A percentile compares a stretch with the other conserved stretches of the same genome.
Evolutionary conservation across 2,888 invertebrate species (phyloP).

Genomic region (Pristionchus entomophagus): DNA sequence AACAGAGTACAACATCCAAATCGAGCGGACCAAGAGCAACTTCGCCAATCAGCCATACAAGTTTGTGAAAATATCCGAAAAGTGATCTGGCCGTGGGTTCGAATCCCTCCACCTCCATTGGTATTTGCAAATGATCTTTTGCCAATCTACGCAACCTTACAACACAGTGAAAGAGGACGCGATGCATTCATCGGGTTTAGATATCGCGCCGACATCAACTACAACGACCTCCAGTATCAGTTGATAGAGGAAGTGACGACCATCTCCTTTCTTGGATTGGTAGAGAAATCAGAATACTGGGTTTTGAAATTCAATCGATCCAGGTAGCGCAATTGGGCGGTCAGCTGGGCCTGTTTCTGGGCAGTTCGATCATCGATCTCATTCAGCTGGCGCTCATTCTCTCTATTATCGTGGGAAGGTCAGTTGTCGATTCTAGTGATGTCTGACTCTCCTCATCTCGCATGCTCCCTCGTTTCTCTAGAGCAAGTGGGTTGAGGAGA

Average conservation of each 20-base stretch:
- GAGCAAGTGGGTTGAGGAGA: no score
- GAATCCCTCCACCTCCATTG: no score
- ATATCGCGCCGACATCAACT: slow-evolving; percentile 56
- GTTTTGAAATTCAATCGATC: neutral
- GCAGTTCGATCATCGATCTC: slow-evolving; percentile 55
- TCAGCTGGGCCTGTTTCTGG: slow-evolving; percentile 56
- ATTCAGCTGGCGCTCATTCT: slow-evolving; percentile 54
- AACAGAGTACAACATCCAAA: slow-evolving; percentile 40
- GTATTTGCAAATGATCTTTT: no score
- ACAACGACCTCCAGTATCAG: slow-evolving; percentile 59
- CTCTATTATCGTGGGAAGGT: slow-evolving; percentile 50
- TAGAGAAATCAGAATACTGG: slow-evolving; percentile 18
- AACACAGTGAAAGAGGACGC: neutral
- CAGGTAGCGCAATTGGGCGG: slow-evolving; percentile 28
- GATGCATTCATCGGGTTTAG: neutral
- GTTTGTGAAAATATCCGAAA: neutral
- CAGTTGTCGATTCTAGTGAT: neutral
- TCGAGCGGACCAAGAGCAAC: slow-evolving; percentile 11
- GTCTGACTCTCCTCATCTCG: no score
- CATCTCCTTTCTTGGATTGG: slow-evolving; percentile 53
- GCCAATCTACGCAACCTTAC: no score
- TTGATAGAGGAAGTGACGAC: slow-evolving; percentile 56
- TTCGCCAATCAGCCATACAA: slow-evolving; percentile 40
- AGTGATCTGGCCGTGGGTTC: no score
- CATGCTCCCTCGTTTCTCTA: no score